A percentile compares a stretch with the other conserved stretches of the same genome.
Evolutionary conservation across 2,113 vertebrate genomes (phyloP).

Genomic region (Bubalus kerabau): DNA sequence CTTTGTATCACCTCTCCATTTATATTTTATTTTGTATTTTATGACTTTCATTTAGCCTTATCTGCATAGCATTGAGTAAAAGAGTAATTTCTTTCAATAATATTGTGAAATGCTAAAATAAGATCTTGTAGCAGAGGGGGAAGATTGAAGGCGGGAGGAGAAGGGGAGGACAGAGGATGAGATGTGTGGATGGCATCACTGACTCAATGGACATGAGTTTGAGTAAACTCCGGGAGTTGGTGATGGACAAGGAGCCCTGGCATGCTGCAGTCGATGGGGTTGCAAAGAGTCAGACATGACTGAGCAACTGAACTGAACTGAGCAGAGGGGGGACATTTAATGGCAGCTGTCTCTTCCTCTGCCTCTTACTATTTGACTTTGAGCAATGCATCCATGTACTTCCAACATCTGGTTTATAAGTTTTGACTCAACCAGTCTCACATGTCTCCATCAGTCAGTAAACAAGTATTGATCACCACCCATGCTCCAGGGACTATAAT

Average conservation of each 20-base stretch:
- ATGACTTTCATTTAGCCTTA: constrained; percentile 6
- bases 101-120: background rate
- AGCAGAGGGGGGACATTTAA: background rate
- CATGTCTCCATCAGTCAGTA: background rate
- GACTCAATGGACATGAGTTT: background rate
- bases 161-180: background rate
- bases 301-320: background rate
- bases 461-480: background rate
- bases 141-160: background rate
- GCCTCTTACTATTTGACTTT: background rate
- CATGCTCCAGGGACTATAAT: background rate
- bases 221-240: background rate
- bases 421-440: background rate
- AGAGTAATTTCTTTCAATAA: background rate
- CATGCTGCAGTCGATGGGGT: background rate
- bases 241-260: background rate
- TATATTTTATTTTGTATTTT: constrained; percentile 23
- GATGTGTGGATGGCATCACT: background rate
- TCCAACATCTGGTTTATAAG: background rate
- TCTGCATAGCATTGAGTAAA: background rate
- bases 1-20: background rate
- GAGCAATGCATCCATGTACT: background rate
- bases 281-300: background rate
- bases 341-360: background rate
- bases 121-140: background rate